phyloP scores from a whole-genome alignment of 53 echinoderm and acorn worm genomes.

The Luidia sarsii region DNA sequence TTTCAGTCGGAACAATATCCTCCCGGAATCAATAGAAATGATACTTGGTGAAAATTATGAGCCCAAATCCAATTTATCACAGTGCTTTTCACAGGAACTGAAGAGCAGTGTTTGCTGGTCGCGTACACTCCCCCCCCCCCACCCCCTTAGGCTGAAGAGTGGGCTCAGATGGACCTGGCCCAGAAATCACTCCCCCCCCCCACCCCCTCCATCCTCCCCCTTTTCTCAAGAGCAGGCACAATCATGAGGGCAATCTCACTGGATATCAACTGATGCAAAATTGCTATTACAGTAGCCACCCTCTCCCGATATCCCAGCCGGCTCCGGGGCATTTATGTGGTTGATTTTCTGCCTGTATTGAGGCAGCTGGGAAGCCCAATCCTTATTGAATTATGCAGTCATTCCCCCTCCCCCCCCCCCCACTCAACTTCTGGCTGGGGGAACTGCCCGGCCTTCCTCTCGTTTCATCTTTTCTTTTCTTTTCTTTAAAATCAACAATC shows the following conservation, averaged over 20 bases:
- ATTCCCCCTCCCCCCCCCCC: conserved; percentile 33
- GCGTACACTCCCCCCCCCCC: no score
- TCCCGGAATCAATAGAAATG: background rate
- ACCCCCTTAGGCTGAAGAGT: background rate
- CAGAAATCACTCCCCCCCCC: background rate
- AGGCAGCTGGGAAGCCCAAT: conserved; percentile 48
- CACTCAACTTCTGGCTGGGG: background rate
- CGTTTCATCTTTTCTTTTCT: conserved; percentile 22
- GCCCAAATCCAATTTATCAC: conserved; percentile 40
- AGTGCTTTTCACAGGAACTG: conserved; percentile 38
- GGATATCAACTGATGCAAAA: background rate
- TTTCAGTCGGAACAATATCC: conserved; percentile 43
- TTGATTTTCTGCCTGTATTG: background rate
- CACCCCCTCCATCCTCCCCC: background rate
- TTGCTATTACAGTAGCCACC: background rate
- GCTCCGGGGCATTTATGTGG: conserved; percentile 24
- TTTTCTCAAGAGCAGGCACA: background rate
- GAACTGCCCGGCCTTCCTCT: no score
- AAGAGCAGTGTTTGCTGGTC: background rate
- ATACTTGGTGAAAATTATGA: conserved; percentile 9
- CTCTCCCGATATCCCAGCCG: conserved; percentile 4
- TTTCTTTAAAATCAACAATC: conserved; percentile 22
- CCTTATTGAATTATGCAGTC: conserved; percentile 32
- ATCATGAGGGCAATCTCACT: background rate
- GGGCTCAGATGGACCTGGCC: background rate